Conservation (phyloP, 1,140 invertebrate species). For the Drosophila pallidifrons region DNA sequence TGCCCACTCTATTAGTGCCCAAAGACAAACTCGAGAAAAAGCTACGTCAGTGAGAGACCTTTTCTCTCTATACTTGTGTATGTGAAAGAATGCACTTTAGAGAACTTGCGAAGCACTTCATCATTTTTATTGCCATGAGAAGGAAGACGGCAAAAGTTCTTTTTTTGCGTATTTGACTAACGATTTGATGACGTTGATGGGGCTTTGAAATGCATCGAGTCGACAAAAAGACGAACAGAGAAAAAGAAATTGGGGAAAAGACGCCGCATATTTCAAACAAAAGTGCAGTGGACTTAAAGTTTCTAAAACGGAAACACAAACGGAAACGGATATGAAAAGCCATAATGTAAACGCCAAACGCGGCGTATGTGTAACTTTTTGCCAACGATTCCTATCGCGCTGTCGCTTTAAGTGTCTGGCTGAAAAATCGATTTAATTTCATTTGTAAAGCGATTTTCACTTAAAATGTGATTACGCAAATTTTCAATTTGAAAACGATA, state of each 20-base stretch:
- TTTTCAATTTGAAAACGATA: slow-evolving; percentile 82
- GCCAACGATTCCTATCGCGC: slow-evolving; percentile 31
- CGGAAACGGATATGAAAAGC: slow-evolving; percentile 71
- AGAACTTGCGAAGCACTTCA: slow-evolving; percentile 64
- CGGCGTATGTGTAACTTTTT: slow-evolving; percentile 56
- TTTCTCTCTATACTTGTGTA: background rate
- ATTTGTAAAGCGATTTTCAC: slow-evolving; percentile 79
- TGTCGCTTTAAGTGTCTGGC: slow-evolving; percentile 47
- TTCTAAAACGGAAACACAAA: slow-evolving; percentile 20
- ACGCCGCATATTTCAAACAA: slow-evolving; percentile 43
- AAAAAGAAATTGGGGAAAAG: background rate
- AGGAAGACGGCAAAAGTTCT: slow-evolving; percentile 42
- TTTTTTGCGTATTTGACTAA: slow-evolving; percentile 68
- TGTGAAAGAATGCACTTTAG: slow-evolving; percentile 46
- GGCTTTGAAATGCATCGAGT: slow-evolving; percentile 63
- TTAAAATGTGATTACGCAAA: slow-evolving; percentile 82
- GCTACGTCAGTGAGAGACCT: slow-evolving; percentile 26
- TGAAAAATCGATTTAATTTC: slow-evolving; percentile 78
- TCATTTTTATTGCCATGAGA: slow-evolving; percentile 76
- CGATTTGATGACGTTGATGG: slow-evolving; percentile 79
- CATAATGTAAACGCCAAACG: slow-evolving; percentile 59
- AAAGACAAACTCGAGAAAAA: background rate
- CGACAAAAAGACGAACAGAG: slow-evolving; percentile 8
- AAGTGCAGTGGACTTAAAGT: slow-evolving; percentile 50
- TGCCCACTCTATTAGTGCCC: background rate